phyloP scores from a whole-genome alignment of 2,113 vertebrate genomes.

The Cyprinodon brontotheroides region DNA sequence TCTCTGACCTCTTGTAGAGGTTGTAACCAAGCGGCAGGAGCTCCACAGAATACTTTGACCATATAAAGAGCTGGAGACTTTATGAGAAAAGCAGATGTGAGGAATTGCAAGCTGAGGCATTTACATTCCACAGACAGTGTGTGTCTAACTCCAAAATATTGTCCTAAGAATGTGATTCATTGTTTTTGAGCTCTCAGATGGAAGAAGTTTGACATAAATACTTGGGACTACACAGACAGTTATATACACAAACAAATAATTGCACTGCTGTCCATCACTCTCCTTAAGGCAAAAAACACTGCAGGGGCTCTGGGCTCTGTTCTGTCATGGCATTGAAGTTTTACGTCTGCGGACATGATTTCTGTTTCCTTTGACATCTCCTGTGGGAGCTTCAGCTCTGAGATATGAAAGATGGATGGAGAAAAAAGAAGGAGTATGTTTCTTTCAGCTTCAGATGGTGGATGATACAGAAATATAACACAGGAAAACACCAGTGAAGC shows the following conservation, averaged over 20 bases:
- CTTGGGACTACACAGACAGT: constrained; percentile 5
- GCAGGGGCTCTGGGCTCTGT: constrained; percentile 17
- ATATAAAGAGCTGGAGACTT: constrained; percentile 59
- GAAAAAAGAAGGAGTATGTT: constrained; percentile 1
- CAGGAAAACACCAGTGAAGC: constrained; percentile 52
- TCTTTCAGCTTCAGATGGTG: constrained; percentile 31
- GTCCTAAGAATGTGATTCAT: constrained; percentile 55
- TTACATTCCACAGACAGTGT: constrained; percentile 57
- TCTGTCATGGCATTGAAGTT: constrained; percentile 37
- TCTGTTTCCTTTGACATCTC: constrained; percentile 50
- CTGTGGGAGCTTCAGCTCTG: constrained; percentile 34
- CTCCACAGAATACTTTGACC: constrained; percentile 58
- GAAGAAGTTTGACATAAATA: constrained; percentile 26
- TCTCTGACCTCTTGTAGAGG: constrained; percentile 46
- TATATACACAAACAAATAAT: constrained; percentile 33
- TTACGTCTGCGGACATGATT: constrained; percentile 40
- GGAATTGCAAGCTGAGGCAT: constrained; percentile 59
- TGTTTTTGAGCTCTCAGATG: constrained; percentile 29
- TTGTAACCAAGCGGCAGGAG: constrained; percentile 46
- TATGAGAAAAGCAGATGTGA: constrained; percentile 66
- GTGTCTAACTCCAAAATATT: constrained; percentile 41
- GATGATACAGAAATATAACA: constrained; percentile 47
- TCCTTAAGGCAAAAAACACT: background rate
- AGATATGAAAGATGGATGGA: constrained; percentile 27
- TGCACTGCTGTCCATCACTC: constrained; percentile 6